phyloP scores from a whole-genome alignment of 2,888 invertebrate genomes.

The Eugnorisma glareosa region DNA sequence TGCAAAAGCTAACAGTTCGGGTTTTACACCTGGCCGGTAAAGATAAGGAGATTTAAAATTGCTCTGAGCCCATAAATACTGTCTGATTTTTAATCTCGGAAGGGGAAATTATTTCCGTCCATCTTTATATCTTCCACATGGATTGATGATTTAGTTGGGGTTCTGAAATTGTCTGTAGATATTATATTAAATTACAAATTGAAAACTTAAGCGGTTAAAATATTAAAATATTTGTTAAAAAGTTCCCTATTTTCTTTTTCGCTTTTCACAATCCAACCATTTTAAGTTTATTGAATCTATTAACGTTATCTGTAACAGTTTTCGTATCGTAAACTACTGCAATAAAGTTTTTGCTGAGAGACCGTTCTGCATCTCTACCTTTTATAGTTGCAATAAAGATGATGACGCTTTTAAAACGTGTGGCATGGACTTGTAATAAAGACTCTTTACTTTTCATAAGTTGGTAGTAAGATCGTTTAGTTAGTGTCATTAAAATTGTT shows the following conservation, averaged over 20 bases:
- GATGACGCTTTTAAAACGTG: slow-evolving; percentile 15
- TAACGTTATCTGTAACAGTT: slow-evolving; percentile 5
- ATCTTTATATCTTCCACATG: slow-evolving; percentile 38
- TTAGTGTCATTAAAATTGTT: not conserved
- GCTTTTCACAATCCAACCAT: not conserved
- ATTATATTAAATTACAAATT: not conserved
- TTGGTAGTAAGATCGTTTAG: slow-evolving; percentile 11
- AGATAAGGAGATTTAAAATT: slow-evolving; percentile 82
- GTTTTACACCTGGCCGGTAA: slow-evolving; percentile 82
- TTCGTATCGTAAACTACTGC: slow-evolving; percentile 17
- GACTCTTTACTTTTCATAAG: not conserved
- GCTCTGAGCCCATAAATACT: slow-evolving; percentile 69
- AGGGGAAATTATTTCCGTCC: slow-evolving; percentile 52
- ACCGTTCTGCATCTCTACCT: slow-evolving; percentile 35
- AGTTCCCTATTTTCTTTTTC: not conserved
- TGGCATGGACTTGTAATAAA: slow-evolving; percentile 5
- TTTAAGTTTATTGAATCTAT: slow-evolving; percentile 19
- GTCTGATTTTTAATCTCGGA: slow-evolving; percentile 68
- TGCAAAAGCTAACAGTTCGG: slow-evolving; percentile 77
- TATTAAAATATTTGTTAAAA: not conserved
- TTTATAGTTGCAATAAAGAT: slow-evolving; percentile 42
- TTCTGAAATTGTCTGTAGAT: slow-evolving; percentile 8
- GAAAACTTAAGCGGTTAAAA: not conserved
- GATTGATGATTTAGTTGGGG: slow-evolving; percentile 20
- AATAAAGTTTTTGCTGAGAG: slow-evolving; percentile 33